Conservation (phyloP, 1,140 invertebrate genomes). For the Littorina saxatilis region DNA sequence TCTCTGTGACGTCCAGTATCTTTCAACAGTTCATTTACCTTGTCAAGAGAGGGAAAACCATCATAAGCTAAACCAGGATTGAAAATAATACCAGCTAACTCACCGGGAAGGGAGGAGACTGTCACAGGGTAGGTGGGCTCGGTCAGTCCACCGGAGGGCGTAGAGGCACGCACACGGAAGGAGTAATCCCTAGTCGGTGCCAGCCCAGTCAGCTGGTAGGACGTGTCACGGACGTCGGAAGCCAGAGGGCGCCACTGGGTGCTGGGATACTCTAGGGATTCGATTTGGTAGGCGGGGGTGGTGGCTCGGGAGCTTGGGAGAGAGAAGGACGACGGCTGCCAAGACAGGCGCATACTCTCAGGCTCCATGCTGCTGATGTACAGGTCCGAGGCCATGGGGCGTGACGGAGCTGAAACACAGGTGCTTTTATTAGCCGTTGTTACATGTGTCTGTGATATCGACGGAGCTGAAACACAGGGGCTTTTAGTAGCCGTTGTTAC, state of each 20-base stretch:
- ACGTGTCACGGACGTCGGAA: constrained; percentile 57
- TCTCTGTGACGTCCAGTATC: too few relatives aligned
- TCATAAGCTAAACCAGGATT: too few relatives aligned
- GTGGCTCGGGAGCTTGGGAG: constrained; percentile 45
- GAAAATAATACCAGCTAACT: too few relatives aligned
- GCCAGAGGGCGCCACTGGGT: constrained; percentile 62
- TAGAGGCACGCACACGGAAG: constrained; percentile 79
- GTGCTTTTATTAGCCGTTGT: too few relatives aligned
- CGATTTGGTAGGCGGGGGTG: constrained; percentile 62
- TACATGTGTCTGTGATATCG: too few relatives aligned
- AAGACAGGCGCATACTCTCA: constrained; percentile 58
- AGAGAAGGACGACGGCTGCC: constrained; percentile 49
- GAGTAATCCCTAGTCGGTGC: constrained; percentile 63
- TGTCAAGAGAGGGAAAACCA: too few relatives aligned
- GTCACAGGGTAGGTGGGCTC: constrained; percentile 68
- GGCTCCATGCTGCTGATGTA: constrained; percentile 61
- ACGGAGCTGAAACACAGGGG: too few relatives aligned
- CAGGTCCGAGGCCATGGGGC: constrained; percentile 59
- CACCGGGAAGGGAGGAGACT: constrained; percentile 66
- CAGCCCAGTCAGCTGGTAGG: constrained; percentile 62
- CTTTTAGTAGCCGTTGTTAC: too few relatives aligned
- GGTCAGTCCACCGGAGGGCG: constrained; percentile 81
- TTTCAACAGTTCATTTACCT: too few relatives aligned
- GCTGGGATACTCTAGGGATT: constrained; percentile 62
- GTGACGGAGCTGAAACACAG: constrained; percentile 53